Percentiles rank a stretch among this genome's conserved stretches.
These are phyloP conservation scores for Oithona nana DNA, from an alignment of 2,888 invertebrate genomes.

Conservation along the genomic window DNA sequence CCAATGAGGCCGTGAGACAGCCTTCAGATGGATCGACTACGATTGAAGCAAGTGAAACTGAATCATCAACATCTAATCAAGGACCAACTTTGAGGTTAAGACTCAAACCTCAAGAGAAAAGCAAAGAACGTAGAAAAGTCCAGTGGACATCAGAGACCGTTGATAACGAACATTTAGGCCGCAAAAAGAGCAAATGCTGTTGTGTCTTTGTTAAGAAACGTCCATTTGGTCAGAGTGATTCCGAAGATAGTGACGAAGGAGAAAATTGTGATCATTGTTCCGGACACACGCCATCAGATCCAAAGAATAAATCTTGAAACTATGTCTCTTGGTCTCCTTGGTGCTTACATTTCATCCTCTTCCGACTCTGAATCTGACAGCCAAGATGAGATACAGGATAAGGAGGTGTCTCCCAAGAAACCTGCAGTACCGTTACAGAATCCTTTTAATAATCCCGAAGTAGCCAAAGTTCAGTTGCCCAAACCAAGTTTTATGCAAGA, in stretches of 20 bases:
- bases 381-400: neutral
- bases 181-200: constrained; percentile 21
- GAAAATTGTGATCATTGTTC: constrained; percentile 7
- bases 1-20: too few species aligned
- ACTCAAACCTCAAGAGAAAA: too few species aligned
- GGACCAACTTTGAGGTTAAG: too few species aligned
- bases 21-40: too few species aligned
- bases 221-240: neutral
- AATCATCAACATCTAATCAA: too few species aligned
- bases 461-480: neutral
- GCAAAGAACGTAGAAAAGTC: constrained; percentile 19
- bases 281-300: neutral
- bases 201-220: constrained; percentile 15
- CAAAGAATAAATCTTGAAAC: neutral
- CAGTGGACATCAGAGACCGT: constrained; percentile 21
- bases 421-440: neutral
- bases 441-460: neutral
- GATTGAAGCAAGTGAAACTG: too few species aligned
- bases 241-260: constrained; percentile 14
- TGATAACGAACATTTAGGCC: constrained; percentile 21
- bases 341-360: neutral
- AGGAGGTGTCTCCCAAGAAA: too few species aligned
- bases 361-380: neutral
- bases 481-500: constrained; percentile 16
- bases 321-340: constrained; percentile 13